Conservation (phyloP, 2,113 vertebrate species). For the Myiozetetes cayanensis region DNA sequence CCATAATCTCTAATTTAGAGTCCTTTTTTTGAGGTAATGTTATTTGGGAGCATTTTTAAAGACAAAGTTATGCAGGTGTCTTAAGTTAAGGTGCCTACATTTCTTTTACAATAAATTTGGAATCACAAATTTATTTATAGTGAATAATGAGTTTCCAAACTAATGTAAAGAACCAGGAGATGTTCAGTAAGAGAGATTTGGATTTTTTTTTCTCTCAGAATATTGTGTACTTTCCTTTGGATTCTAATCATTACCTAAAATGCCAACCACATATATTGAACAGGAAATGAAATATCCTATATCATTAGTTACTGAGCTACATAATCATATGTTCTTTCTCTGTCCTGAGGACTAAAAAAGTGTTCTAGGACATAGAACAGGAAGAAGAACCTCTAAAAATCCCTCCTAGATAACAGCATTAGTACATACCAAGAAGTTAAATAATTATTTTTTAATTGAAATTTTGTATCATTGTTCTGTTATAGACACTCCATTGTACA, state of each 20-base stretch:
- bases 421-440: not conserved
- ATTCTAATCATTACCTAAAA: not conserved
- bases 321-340: not conserved
- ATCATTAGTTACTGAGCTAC: not conserved
- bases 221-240: not conserved
- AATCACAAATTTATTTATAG: not conserved
- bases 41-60: not conserved
- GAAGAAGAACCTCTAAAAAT: not conserved
- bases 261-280: not conserved
- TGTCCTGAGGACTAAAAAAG: not conserved
- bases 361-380: not conserved
- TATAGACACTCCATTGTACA: not conserved
- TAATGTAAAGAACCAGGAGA: not conserved
- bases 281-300: not conserved
- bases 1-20: not conserved
- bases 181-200: not conserved
- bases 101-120: not conserved
- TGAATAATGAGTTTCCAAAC: not conserved
- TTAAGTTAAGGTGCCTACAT: not conserved
- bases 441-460: not conserved
- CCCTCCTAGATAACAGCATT: not conserved
- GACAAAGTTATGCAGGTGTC: not conserved
- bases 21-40: not conserved
- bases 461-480: not conserved
- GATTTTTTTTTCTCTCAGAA: not conserved